Conservation (phyloP, 2,113 vertebrate species). For the Barbus barbus region DNA sequence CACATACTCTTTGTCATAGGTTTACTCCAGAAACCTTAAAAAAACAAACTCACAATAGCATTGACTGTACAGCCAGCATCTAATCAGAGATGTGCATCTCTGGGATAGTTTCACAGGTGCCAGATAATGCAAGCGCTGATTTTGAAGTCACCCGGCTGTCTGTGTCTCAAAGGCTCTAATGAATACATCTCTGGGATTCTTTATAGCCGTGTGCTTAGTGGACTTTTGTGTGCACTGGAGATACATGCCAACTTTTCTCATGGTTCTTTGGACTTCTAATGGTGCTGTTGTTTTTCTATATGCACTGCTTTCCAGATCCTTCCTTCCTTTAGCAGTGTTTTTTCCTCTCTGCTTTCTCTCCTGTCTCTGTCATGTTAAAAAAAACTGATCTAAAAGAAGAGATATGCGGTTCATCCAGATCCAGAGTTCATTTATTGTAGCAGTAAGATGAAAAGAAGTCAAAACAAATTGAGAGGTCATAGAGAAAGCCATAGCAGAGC, state of each 20-base stretch:
- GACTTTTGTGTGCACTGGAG: slow-evolving; percentile 46
- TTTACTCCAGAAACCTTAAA: slow-evolving; percentile 61
- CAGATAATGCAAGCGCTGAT: slow-evolving; percentile 64
- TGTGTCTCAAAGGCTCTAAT: slow-evolving; percentile 57
- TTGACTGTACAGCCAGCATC: slow-evolving; percentile 62
- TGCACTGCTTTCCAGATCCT: slow-evolving; percentile 44
- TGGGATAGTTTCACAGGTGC: slow-evolving; percentile 69
- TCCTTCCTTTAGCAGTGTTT: slow-evolving; percentile 15
- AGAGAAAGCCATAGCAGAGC: slow-evolving; percentile 60
- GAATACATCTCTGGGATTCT: slow-evolving; percentile 59
- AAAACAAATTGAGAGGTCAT: slow-evolving; percentile 66
- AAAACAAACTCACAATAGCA: slow-evolving; percentile 66
- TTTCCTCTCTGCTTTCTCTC: slow-evolving; percentile 37
- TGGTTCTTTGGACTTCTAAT: slow-evolving; percentile 60
- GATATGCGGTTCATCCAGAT: slow-evolving; percentile 56
- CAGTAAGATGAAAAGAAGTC: slow-evolving; percentile 68
- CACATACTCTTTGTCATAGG: slow-evolving; percentile 70
- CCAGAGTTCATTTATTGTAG: slow-evolving; percentile 62
- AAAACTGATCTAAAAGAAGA: slow-evolving; percentile 30
- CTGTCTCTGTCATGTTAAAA: background rate
- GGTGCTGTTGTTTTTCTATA: slow-evolving; percentile 44
- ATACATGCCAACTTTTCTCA: slow-evolving; percentile 60
- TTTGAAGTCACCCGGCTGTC: slow-evolving; percentile 61
- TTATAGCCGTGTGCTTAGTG: slow-evolving; percentile 49
- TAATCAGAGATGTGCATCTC: slow-evolving; percentile 71